phyloP scores from a whole-genome alignment of 2,113 vertebrate species.

The Dasyurus viverrinus region DNA sequence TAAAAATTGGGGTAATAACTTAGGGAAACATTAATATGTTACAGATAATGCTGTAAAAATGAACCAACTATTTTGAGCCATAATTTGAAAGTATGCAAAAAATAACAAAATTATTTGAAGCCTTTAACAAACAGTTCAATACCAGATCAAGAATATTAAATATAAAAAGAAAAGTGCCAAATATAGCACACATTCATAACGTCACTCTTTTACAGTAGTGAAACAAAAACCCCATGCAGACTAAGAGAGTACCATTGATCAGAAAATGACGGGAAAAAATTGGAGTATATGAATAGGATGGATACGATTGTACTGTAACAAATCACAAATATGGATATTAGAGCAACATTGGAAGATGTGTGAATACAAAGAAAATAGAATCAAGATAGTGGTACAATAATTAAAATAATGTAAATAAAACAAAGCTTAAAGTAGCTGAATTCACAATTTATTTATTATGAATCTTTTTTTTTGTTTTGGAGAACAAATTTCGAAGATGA shows the following conservation, averaged over 20 bases:
- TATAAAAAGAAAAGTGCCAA: neutral
- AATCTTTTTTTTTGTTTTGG: neutral
- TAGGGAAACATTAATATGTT: neutral
- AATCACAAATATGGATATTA: neutral
- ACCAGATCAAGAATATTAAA: neutral
- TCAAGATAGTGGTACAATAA: neutral
- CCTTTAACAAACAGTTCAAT: neutral
- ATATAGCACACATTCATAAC: neutral
- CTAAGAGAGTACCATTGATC: neutral
- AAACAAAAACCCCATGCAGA: neutral
- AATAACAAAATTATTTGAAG: neutral
- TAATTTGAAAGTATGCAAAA: neutral
- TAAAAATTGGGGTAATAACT: neutral
- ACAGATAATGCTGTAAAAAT: neutral
- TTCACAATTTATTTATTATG: neutral
- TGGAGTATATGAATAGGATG: neutral
- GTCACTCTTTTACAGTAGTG: neutral
- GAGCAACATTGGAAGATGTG: neutral
- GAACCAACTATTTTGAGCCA: neutral
- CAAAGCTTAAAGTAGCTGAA: neutral
- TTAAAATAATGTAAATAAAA: neutral
- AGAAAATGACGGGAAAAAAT: neutral
- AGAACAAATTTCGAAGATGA: neutral
- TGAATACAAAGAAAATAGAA: neutral
- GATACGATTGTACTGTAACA: neutral